Conservation (phyloP, 2,888 invertebrate genomes). For the Xestobium rufovillosum region DNA sequence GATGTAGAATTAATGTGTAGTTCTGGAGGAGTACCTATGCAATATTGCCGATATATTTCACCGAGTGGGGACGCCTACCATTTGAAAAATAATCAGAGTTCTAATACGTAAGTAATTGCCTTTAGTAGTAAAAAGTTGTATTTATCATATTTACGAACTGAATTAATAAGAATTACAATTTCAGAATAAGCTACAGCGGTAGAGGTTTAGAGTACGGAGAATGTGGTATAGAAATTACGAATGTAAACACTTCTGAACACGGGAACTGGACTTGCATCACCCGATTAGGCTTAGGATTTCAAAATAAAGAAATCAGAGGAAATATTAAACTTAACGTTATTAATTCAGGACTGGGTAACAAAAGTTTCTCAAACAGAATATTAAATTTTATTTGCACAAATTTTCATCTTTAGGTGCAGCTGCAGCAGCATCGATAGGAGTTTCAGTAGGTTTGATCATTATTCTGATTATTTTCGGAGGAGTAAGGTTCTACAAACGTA, state of each 20-base stretch:
- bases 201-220: constrained; percentile 20
- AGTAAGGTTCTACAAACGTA: constrained; percentile 6
- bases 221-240: constrained; percentile 19
- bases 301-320: constrained; percentile 7
- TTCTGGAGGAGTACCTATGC: constrained; percentile 15
- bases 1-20: constrained; percentile 16
- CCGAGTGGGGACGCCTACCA: constrained; percentile 13
- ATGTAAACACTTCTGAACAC: constrained; percentile 6
- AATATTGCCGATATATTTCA: constrained; percentile 18
- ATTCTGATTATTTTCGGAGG: constrained; percentile 4
- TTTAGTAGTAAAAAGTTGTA: constrained; percentile 3
- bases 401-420: constrained; percentile 5
- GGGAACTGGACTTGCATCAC: constrained; percentile 20
- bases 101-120: constrained; percentile 7
- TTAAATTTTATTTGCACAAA: constrained; percentile 1
- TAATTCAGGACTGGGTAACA: constrained; percentile 1
- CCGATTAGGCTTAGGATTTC: constrained; percentile 6
- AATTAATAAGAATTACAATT: too few species aligned
- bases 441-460: constrained; percentile 11
- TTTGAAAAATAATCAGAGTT: constrained; percentile 8
- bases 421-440: constrained; percentile 11
- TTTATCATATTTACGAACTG: too few species aligned
- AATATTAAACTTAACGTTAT: constrained; percentile 4
- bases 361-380: not conserved
- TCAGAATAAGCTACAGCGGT: constrained; percentile 16